Base-by-base conservation (phyloP, 2,888 invertebrate genomes). In the Holacanthella duospinosa region DNA sequence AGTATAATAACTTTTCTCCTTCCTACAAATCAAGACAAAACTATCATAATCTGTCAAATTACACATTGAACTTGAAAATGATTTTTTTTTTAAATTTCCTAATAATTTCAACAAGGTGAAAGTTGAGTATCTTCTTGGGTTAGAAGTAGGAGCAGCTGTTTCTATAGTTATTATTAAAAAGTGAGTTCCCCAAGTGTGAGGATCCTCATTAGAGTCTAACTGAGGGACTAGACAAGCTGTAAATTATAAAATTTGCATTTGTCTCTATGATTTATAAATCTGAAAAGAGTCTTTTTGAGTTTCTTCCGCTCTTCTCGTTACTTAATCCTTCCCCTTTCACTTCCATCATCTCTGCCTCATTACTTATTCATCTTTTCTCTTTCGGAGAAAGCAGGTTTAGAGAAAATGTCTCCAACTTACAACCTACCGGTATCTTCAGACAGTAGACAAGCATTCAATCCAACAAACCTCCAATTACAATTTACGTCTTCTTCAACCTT, bases 181-280 rank as follows among this genome's bases (percentile, higher is more conserved):
- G n/a, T n/a, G n/a, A n/a, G n/a, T n/a, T n/a, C 21, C n/a, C 19
- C 4, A 21, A 21, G n/a, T 48, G 48, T 48, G 16, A 48, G 21
- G 48, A 9, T 48, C 21, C 48, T 48, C 48, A 48, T 48, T 48
- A 48, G 48, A 48, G 4, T 9, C 6, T 16, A 21, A 48, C 48
- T 16, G 48, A 48, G 48, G 4, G 48, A n/a, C n/a, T n/a, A 48
- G 48, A 48, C 48, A 48, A 48, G 48, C 21, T 48, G 48, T 48
- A 48, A 48, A 48, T 48, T 48, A 48, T 9, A 21, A 48, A 48
- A 48, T 48, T 48, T 48, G 48, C 48, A 48, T 48, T 48, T 48
- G 48, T 48, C 48, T 48, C 48, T 48, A 48, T 48, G 48, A 48
- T 48, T 48, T 48, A 48, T 48, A 48, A 48, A 48, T 48, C 48